Conservation (phyloP, 2,113 vertebrate species). For the Gambusia holbrooki region DNA sequence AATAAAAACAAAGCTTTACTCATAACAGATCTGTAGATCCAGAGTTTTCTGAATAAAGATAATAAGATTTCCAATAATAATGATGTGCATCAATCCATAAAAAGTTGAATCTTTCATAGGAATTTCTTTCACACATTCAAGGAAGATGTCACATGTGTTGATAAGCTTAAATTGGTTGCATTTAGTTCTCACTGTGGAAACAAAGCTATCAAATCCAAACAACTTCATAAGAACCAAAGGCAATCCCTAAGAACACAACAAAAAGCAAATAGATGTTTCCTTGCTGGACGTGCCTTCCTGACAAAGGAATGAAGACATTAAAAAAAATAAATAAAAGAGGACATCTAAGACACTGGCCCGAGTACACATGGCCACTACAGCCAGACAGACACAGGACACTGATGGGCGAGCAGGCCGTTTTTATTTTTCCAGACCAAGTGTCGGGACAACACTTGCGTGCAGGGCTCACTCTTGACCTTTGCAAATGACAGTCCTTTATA, state of each 20-base stretch:
- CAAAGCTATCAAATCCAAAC: conserved; percentile 39
- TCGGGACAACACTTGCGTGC: conserved; percentile 83
- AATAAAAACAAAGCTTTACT: neutral
- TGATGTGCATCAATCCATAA: neutral
- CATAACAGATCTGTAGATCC: no score
- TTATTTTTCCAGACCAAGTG: conserved; percentile 78
- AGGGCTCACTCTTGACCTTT: conserved; percentile 83
- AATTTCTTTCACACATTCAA: neutral
- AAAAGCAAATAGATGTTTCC: conserved; percentile 38
- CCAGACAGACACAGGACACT: conserved; percentile 66
- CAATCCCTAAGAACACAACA: conserved; percentile 17
- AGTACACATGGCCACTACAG: conserved; percentile 43
- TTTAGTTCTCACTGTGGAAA: conserved; percentile 17
- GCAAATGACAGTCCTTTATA: conserved; percentile 83
- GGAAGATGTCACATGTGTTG: neutral
- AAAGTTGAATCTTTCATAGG: neutral
- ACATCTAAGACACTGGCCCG: conserved; percentile 53
- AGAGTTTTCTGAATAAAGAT: neutral
- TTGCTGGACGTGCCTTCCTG: conserved; percentile 45
- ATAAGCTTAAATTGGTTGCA: neutral
- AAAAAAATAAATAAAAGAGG: conserved; percentile 54
- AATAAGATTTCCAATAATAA: neutral
- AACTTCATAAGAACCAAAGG: conserved; percentile 33
- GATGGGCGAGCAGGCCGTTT: conserved; percentile 56
- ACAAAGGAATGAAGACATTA: conserved; percentile 20